These are phyloP conservation scores for Teleogryllus oceanicus DNA, from an alignment of 2,888 invertebrate species.

Conservation along the genomic window DNA sequence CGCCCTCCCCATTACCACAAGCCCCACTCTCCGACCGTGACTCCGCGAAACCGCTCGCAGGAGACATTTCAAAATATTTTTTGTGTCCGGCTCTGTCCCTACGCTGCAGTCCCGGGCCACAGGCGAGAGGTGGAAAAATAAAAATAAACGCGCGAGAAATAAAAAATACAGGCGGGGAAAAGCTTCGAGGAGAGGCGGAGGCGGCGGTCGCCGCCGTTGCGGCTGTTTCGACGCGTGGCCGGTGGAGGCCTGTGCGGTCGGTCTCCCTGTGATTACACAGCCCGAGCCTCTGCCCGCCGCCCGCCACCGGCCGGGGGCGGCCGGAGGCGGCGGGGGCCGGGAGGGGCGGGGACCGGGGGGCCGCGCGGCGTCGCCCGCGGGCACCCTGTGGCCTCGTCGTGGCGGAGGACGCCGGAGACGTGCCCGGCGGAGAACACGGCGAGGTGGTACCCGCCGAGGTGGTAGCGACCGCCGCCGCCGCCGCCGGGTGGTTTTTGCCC, in stretches of 20 bases:
- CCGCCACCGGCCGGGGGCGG: background rate
- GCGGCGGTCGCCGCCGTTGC: background rate
- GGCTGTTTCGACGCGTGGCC: background rate
- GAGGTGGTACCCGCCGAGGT: background rate
- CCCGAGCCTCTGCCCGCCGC: background rate
- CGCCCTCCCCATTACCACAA: background rate
- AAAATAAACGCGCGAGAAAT: background rate
- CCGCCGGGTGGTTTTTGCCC: too few relatives aligned
- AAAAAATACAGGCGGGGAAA: background rate
- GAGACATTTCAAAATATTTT: constrained; percentile 9
- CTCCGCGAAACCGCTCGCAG: background rate
- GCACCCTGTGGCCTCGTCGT: background rate
- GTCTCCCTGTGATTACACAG: constrained; percentile 9
- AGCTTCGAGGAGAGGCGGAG: background rate
- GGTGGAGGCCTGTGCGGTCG: background rate
- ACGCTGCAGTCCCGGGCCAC: background rate
- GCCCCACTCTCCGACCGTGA: constrained; percentile 18
- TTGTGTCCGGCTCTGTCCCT: background rate
- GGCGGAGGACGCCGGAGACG: background rate
- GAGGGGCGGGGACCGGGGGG: background rate
- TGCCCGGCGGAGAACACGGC: background rate
- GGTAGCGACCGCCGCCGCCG: too few relatives aligned
- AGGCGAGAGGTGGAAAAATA: background rate
- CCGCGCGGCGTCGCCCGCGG: background rate
- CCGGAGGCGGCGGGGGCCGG: background rate